These are phyloP conservation scores for Tenthredo mesomela DNA, from an alignment of 2,888 invertebrate genomes.

Conservation along the genomic window DNA sequence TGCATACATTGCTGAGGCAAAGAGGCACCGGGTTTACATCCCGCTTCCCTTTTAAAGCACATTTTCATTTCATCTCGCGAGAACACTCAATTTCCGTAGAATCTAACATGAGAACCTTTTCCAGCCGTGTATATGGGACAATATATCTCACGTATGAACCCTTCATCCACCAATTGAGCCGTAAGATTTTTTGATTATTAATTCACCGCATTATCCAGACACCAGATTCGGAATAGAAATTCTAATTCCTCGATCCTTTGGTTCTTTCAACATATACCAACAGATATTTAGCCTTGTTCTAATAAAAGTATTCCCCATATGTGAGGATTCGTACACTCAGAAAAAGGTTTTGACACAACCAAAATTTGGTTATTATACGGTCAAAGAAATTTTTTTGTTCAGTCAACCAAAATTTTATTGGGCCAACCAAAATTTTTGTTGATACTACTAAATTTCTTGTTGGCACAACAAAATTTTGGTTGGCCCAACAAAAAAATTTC, in stretches of 20 bases:
- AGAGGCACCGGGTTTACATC: conserved; percentile 24
- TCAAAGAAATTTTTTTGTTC: too few species aligned
- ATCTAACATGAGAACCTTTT: background rate
- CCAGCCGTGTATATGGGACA: background rate
- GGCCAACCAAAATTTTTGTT: too few species aligned
- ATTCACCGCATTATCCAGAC: background rate
- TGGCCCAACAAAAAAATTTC: too few species aligned
- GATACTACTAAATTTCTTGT: too few species aligned
- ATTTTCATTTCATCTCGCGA: conserved; percentile 26
- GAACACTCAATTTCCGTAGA: conserved; percentile 15
- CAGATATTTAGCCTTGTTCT: too few species aligned
- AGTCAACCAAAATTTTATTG: too few species aligned
- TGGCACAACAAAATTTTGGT: too few species aligned
- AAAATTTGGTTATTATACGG: too few species aligned
- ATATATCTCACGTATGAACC: background rate
- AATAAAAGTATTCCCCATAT: too few species aligned
- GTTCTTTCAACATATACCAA: background rate
- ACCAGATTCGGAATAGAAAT: background rate
- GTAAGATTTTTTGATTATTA: background rate
- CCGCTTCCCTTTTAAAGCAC: conserved; percentile 37
- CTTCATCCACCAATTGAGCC: background rate
- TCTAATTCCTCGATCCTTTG: background rate
- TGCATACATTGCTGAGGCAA: conserved; percentile 50
- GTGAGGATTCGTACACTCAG: too few species aligned
- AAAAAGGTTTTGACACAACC: too few species aligned